Base-by-base conservation (phyloP, 2,888 invertebrate genomes). In the Pyrrhosoma nymphula region DNA sequence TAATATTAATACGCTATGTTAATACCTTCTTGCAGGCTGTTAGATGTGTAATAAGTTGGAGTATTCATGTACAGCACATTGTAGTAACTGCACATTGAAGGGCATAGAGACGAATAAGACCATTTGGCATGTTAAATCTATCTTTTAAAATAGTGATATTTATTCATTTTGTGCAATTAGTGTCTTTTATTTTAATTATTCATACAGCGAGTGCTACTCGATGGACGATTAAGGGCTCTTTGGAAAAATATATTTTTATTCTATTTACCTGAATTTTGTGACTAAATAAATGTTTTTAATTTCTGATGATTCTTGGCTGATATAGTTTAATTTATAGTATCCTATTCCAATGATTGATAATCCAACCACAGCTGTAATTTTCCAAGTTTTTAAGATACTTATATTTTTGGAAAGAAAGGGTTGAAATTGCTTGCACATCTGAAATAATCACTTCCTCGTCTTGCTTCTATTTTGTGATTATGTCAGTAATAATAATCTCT, bases 231-330 rank as follows among this genome's bases (percentile, higher is more conserved):
- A 55, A 55, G 56, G 56, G 14, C 89, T 60, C 23, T 55, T 88
- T 16, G 89, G 39, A 89, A 89, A 56, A 47, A 47, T 60, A 89
- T 89, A 89, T 89, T 89, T 89, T 89, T 89, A 89, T 89, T 56
- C 8, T 26, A 56, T 89, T 89, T 89, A 89, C 55, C 47, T 55
- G 89, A 18, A 89, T 89, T 55, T 89, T 55, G 56, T 89, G 47
- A 89, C 55, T 89, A 55, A 89, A 89, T 89, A 89, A 89, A 89
- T 55, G 39, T 89, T 89, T 89, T 89, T 89, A 88, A 89, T 89
- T 56, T 56, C 89, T 55, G n/a, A 55, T 89, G 47, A 55, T 89
- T 55, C 26, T 26, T 89, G 26, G 23, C 23, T 0, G 26, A 10
- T 89, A 3, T 82, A 14, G 12, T 82, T 82, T 82, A 82, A 69